Base-by-base conservation (phyloP, 2,113 vertebrate species). In the Ornithorhynchus anatinus region DNA sequence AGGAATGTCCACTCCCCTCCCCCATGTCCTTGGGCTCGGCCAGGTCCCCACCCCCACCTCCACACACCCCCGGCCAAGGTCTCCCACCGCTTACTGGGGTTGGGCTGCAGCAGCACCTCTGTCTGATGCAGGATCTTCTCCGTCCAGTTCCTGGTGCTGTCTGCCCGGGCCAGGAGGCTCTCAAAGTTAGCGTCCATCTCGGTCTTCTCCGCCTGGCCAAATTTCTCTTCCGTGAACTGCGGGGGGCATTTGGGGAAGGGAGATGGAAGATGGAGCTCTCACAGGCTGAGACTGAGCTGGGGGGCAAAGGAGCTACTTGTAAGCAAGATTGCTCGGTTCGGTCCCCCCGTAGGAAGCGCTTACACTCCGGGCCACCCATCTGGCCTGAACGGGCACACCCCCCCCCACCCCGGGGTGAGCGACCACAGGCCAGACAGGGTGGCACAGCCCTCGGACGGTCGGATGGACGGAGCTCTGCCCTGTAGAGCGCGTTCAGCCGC, bases 151-250 rank as follows among this genome's bases (percentile, higher is more conserved):
- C 96, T 98, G 69, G 97, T 99, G 89, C 89, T 93, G 90, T 99
- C 97, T 1, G 96, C 97, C 13, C 96, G 94, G 76, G 92, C 84
- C 84, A 96, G 86, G 11, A 98, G 95, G 81, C 93, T 97, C 83
- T 99, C 97, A 74, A 98, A 95, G 84, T 96, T 94, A 11, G 96
- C 94, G 1, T 98, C 97, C 12, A 98, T 82, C 83, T 98, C 97
- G 0, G 97, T 99, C 89, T 95, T 97, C 90, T 99, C 97, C 0
- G 96, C 96, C 82, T 97, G 96, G 32, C 97, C 97, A 11, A 99
- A 63, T 68, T 98, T 98, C 88, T 99, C 97, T 84, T 97, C 96
- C 17, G 97, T 99, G 77, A 96, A 99, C 97, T 98, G 85, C n/a
- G 39, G 22, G 33, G 56, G 12, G 9, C 12, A 4, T 3, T 19